These are phyloP conservation scores for Girardinichthys multiradiatus DNA, from an alignment of 2,113 vertebrate species.

Conservation along the genomic window DNA sequence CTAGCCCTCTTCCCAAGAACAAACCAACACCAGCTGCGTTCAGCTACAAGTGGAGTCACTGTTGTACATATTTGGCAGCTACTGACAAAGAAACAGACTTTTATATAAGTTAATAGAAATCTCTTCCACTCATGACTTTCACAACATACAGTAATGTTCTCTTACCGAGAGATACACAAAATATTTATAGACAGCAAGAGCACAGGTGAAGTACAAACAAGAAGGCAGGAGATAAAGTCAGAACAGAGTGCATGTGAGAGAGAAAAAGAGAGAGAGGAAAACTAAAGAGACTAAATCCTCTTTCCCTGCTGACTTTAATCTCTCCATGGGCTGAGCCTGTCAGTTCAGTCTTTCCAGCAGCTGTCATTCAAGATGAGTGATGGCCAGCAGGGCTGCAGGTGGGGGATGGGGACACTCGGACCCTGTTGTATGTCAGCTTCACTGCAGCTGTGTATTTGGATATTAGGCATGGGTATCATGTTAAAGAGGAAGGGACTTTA, in stretches of 20 bases:
- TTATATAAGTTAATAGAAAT: neutral
- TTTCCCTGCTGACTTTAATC: slow-evolving; percentile 74
- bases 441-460: neutral
- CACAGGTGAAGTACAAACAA: slow-evolving; percentile 30
- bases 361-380: slow-evolving; percentile 58
- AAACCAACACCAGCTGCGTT: neutral
- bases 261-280: slow-evolving; percentile 17
- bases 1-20: neutral
- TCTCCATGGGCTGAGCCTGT: slow-evolving; percentile 56
- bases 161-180: neutral
- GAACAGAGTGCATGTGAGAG: slow-evolving; percentile 1
- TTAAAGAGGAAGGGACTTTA: slow-evolving; percentile 26
- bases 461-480: slow-evolving; percentile 21
- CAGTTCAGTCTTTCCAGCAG: slow-evolving; percentile 53
- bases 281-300: slow-evolving; percentile 71
- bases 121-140: neutral
- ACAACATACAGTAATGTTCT: neutral
- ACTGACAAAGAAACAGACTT: neutral
- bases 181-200: slow-evolving; percentile 18
- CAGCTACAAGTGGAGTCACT: neutral
- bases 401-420: slow-evolving; percentile 39
- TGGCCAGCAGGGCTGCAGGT: slow-evolving; percentile 20
- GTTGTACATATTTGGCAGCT: neutral
- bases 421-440: slow-evolving; percentile 25
- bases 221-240: slow-evolving; percentile 14